phyloP scores from a whole-genome alignment of 2,888 invertebrate species.

The Boloria selene region DNA sequence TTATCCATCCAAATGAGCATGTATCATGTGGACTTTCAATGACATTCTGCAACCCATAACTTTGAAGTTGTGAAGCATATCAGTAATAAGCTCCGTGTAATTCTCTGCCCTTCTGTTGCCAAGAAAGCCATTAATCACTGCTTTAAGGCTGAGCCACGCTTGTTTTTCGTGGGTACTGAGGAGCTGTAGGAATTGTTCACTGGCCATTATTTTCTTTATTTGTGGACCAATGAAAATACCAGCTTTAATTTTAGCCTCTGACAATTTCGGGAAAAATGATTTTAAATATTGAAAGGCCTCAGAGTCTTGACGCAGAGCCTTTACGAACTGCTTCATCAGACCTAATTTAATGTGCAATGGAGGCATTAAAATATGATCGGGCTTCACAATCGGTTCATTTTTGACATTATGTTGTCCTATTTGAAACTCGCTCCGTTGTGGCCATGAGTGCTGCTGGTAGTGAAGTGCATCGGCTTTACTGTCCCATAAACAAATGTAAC shows the following conservation, averaged over 20 bases:
- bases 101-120: slow-evolving; percentile 32
- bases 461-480: slow-evolving; percentile 33
- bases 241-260: slow-evolving; percentile 35
- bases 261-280: slow-evolving; percentile 33
- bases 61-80: too few relatives aligned
- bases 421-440: slow-evolving; percentile 10
- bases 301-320: slow-evolving; percentile 30
- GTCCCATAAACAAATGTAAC: slow-evolving; percentile 37
- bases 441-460: slow-evolving; percentile 21
- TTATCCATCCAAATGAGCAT: too few relatives aligned
- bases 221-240: too few relatives aligned
- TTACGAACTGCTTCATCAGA: slow-evolving; percentile 35
- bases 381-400: slow-evolving; percentile 19
- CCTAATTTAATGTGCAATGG: slow-evolving; percentile 37
- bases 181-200: slow-evolving; percentile 15
- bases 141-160: slow-evolving; percentile 35
- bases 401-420: slow-evolving; percentile 25
- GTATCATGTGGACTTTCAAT: too few relatives aligned
- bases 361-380: slow-evolving; percentile 27
- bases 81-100: too few relatives aligned
- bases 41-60: too few relatives aligned
- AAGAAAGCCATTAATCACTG: slow-evolving; percentile 33
- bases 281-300: slow-evolving; percentile 36
- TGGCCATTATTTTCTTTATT: slow-evolving; percentile 16
- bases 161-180: slow-evolving; percentile 13